Conservation (phyloP, 2,888 invertebrate species). For the Trissoscelio sp. region DNA sequence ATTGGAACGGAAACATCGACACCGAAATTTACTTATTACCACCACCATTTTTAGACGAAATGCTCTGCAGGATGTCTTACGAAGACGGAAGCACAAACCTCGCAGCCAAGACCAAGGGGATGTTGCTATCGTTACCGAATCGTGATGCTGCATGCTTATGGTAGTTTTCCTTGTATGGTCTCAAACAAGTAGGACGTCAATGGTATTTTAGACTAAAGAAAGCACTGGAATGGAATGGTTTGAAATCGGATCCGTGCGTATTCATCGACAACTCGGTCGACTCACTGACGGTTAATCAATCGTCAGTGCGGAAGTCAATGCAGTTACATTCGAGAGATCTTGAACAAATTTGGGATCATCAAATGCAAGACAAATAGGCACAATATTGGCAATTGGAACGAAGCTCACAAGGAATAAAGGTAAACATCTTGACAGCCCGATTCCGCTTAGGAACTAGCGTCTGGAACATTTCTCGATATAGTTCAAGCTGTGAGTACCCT, state of each 20-base stretch:
- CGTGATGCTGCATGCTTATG: not conserved
- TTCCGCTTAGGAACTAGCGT: not conserved
- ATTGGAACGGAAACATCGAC: not conserved
- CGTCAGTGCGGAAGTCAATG: not conserved
- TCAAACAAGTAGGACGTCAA: constrained; percentile 13
- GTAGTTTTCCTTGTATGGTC: not conserved
- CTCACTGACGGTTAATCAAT: not conserved
- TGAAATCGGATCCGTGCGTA: constrained; percentile 6
- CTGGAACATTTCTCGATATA: not conserved
- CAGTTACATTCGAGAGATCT: constrained; percentile 3
- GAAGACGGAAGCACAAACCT: not conserved
- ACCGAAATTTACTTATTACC: constrained; percentile 2
- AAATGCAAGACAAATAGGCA: not conserved
- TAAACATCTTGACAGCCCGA: not conserved
- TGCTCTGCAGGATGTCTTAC: not conserved
- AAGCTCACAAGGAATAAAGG: not conserved
- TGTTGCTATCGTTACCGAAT: not conserved
- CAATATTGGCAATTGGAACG: not conserved
- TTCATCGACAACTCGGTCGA: not conserved
- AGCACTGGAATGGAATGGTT: not conserved
- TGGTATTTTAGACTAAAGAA: not conserved
- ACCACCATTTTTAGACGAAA: not conserved
- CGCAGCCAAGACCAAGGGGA: not conserved
- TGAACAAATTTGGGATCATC: not conserved
- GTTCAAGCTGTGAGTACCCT: constrained; percentile 4